Evolutionary conservation across 1,140 invertebrate genomes (phyloP), one percentile per base, ranked within the genome.

Genomic region (Scaptodrosophila lebanonensis): DNA sequence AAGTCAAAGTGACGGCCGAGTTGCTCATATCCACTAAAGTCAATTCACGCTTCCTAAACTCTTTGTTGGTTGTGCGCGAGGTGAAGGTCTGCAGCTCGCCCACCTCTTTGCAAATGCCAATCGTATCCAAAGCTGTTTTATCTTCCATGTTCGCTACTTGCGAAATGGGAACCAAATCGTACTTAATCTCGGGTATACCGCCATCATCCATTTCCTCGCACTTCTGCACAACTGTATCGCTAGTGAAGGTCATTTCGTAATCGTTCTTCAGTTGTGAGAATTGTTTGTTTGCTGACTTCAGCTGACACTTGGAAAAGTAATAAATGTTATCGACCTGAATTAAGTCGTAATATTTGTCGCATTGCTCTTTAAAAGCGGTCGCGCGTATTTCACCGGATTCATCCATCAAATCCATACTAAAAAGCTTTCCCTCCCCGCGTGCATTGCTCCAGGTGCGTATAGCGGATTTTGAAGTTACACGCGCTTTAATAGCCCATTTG

Each of bases 251-350:
- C 91, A 99, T 94, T 84, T 99, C 98, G 84, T 98, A 99, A 85
- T 99, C 96, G 87, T 98, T 97, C 38, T 96, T 95, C 7, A 98
- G 85, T 32, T 88, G 91, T 9, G 90, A 91, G 82, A 91, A 99
- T 73, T 95, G 91, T 86, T 97, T 98, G 86, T 99, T 98, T 0
- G 97, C 97, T 11, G 93, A 90, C 87, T 98, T 99, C 5, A 99
- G 83, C 13, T 88, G 85, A 47, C 92, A 95, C 61, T 92, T 92
- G 16, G 92, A 94, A 25, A 99, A 92, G 70, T 92, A 98, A 87
- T 97, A 99, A 2, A 98, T 91, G 89, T 96, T 93, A 63, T 93
- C 92, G 3, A 93, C 86, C 89, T 99, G 92, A 58, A 99, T 90
- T 86, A 96, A 90, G 77, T 97, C 93, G 85, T 93, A 98, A 86